Percentiles rank a stretch among this genome's conserved stretches.
Evolutionary conservation across 2,797 vertebrate species (phyloP).

Genomic region (Chlorospingus flavigularis): DNA sequence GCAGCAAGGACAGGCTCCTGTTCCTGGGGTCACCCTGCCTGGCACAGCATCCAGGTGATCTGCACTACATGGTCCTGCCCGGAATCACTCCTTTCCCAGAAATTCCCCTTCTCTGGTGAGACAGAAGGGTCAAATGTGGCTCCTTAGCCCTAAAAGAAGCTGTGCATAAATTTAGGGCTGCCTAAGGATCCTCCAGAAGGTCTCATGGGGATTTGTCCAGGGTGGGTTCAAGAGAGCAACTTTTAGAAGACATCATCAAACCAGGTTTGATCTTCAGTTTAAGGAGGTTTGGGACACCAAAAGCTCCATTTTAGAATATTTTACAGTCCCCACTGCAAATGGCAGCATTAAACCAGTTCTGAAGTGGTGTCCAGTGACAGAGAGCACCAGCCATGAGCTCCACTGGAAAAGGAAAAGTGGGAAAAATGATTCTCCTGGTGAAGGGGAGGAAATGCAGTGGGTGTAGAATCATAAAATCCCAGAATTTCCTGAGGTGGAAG

Average conservation of each 20-base stretch:
- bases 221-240: background rate
- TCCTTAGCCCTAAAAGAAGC: background rate
- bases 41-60: background rate
- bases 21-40: background rate
- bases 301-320: background rate
- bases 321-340: background rate
- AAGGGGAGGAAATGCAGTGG: background rate
- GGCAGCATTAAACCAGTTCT: background rate
- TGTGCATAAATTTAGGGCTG: rapidly evolving
- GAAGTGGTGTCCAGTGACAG: background rate
- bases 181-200: background rate
- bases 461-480: background rate
- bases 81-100: background rate
- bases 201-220: rapidly evolving
- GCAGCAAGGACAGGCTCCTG: background rate
- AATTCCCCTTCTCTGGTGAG: background rate
- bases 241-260: background rate
- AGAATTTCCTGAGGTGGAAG: background rate
- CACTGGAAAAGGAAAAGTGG: background rate
- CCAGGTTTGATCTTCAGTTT: background rate
- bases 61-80: background rate
- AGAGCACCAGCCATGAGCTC: background rate
- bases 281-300: background rate
- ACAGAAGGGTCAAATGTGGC: background rate
- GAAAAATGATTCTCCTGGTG: background rate